Evolutionary conservation across 2,113 vertebrate genomes (phyloP), one percentile per base, ranked within the genome.

Genomic region (Okapia johnstoni): DNA sequence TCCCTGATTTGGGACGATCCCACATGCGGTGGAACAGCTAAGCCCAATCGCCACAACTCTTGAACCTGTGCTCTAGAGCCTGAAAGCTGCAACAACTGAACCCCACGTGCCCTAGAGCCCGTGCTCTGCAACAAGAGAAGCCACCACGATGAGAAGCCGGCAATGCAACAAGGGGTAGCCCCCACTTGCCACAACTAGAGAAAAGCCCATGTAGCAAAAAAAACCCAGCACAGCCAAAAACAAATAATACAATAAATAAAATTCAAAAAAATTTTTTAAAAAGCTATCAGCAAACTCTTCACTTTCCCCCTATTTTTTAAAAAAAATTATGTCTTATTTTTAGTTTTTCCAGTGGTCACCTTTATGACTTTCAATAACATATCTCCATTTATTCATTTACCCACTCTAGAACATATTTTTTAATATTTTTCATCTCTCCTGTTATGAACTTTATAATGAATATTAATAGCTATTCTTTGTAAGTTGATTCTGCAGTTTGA

Each of bases 401-500:
- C 25, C 10, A 85, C n/a, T 96, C 91, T 57, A 85, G n/a, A 93
- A 58, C 36, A 61, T 43, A 26, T 46, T n/a, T 90, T 84, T 63
- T 92, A 19, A 48, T 52, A 58, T 61, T 94, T 95, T 81, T 17
- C 2, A 8, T 77, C 14, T 91, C 7, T 81, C 7, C 11, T 88
- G 16, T 77, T 83, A 85, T 48, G 1, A 85, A 58, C 28, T 73
- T 52, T 94, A 1, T 54, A 73, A 61, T 50, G 96, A 26, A 19
- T 94, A 12, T 54, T 70, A 79, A 83, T 93, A 91, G 77, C 76
- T 63, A 48, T 58, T 50, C 10, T 70, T 89, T 89, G 16, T 76
- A 60, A 6, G 28, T 70, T 91, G 66, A 88, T 55, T 92, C 30
- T 91, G 88, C 96, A 87, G 96, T n/a, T 70, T 85, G 26, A 93